Conservation (phyloP, 2,888 invertebrate genomes). For the Aleiodes leptofemur region DNA sequence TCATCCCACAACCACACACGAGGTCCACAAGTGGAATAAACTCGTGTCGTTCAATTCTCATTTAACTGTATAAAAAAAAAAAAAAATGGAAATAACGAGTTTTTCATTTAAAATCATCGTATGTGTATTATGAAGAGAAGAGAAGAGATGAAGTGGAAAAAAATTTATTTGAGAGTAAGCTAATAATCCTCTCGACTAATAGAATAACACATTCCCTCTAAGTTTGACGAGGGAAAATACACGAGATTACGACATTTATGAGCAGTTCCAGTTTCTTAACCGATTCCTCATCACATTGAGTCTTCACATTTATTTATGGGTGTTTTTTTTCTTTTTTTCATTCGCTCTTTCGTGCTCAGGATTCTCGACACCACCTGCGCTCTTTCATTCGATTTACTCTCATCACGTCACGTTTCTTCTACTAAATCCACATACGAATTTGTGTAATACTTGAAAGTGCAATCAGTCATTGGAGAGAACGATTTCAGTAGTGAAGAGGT, state of each 20-base stretch:
- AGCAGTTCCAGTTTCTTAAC: conserved; percentile 27
- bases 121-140: no score
- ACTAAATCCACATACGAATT: not conserved
- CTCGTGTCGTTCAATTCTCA: conserved; percentile 30
- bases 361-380: no score
- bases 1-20: conserved; percentile 23
- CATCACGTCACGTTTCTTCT: conserved; percentile 18
- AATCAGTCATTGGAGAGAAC: conserved; percentile 26
- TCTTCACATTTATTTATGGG: not conserved
- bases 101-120: no score
- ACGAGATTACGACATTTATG: conserved; percentile 3
- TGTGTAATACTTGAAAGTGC: conserved; percentile 8
- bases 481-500: no score
- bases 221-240: not conserved
- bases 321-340: conserved; percentile 15
- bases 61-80: not conserved
- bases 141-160: not conserved
- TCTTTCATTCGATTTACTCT: conserved; percentile 5
- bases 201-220: not conserved
- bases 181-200: not conserved
- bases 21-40: conserved; percentile 29
- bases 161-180: no score
- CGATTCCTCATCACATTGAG: not conserved
- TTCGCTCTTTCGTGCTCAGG: not conserved
- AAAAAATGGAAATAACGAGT: no score